These are phyloP conservation scores for Tetramorium bicarinatum DNA, from an alignment of 2,888 invertebrate genomes.

Conservation along the genomic window DNA sequence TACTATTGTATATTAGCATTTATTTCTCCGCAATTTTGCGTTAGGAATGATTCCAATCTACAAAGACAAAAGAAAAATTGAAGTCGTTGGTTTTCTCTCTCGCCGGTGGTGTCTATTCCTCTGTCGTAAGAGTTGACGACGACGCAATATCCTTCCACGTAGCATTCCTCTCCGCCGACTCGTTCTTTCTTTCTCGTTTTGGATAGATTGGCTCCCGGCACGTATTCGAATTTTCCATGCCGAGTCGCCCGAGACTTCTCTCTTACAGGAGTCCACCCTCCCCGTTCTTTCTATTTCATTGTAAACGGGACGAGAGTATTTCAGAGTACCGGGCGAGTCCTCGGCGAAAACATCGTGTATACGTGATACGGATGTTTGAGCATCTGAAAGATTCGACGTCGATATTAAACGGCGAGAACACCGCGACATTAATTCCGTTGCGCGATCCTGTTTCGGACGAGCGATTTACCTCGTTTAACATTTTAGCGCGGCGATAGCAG, in stretches of 20 bases:
- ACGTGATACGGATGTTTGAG: slow-evolving; percentile 32
- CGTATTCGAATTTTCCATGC: slow-evolving; percentile 69
- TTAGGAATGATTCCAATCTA: slow-evolving; percentile 3
- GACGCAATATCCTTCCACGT: slow-evolving; percentile 67
- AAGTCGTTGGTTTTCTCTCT: slow-evolving; percentile 21
- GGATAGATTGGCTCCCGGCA: slow-evolving; percentile 69
- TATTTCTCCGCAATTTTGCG: slow-evolving; percentile 9
- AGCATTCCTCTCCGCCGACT: slow-evolving; percentile 58
- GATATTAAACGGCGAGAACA: slow-evolving; percentile 24
- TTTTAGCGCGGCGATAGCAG: not conserved
- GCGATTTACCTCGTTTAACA: not conserved
- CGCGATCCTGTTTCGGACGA: not conserved
- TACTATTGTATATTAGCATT: not conserved
- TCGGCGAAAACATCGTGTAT: slow-evolving; percentile 22
- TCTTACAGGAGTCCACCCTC: slow-evolving; percentile 37
- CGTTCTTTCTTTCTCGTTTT: slow-evolving; percentile 47
- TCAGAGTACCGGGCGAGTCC: not conserved
- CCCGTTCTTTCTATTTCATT: slow-evolving; percentile 11
- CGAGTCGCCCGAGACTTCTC: slow-evolving; percentile 54
- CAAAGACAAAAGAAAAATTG: slow-evolving; percentile 30
- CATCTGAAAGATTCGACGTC: slow-evolving; percentile 15
- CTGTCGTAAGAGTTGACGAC: slow-evolving; percentile 48
- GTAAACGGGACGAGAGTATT: slow-evolving; percentile 23
- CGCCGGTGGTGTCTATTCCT: slow-evolving; percentile 13
- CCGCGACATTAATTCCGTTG: slow-evolving; percentile 1